Percentiles rank a stretch among this genome's conserved stretches.
These are phyloP conservation scores for Patagioenas fasciata DNA, from an alignment of 2,113 vertebrate genomes.

Conservation along the genomic window DNA sequence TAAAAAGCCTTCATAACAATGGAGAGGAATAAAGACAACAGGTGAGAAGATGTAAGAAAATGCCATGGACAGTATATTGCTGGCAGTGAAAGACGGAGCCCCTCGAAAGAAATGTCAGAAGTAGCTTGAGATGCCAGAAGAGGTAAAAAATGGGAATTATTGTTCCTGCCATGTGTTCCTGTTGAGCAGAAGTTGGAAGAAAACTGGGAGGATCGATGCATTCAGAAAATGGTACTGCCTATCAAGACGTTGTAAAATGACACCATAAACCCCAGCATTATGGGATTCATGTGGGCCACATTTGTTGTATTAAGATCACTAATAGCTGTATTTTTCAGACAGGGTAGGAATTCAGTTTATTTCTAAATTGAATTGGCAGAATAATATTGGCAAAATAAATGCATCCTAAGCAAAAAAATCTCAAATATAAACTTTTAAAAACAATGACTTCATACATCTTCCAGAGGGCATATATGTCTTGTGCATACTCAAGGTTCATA, in stretches of 20 bases:
- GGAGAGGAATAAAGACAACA: background rate
- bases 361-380: background rate
- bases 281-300: background rate
- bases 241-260: background rate
- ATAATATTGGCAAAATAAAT: background rate
- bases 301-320: rapidly evolving
- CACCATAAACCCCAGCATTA: background rate
- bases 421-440: background rate
- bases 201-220: background rate
- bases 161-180: background rate
- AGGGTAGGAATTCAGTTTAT: background rate
- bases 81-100: background rate
- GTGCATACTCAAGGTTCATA: rapidly evolving
- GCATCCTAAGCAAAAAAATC: background rate
- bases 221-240: background rate
- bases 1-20: background rate
- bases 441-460: background rate
- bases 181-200: background rate
- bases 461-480: background rate
- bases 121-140: background rate
- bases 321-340: background rate
- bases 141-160: background rate
- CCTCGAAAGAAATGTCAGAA: background rate
- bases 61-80: background rate
- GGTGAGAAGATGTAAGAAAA: background rate